Conservation (phyloP, 2,113 vertebrate species). For the Mormyrus iriodes region DNA sequence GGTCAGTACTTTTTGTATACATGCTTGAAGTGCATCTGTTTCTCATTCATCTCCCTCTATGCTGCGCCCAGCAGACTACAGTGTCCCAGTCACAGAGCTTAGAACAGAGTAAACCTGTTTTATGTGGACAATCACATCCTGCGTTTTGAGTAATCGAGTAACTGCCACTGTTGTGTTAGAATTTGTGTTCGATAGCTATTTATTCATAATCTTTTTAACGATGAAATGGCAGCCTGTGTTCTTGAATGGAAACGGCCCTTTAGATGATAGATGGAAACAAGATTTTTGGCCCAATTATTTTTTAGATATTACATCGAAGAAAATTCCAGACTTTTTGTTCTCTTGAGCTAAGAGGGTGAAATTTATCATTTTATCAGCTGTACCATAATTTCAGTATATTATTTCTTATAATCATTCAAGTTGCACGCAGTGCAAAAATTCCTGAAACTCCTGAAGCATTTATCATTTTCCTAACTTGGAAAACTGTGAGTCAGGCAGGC, state of each 20-base stretch:
- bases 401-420: background rate
- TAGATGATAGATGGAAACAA: background rate
- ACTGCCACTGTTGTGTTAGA: background rate
- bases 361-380: background rate
- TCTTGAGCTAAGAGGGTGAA: background rate
- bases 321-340: background rate
- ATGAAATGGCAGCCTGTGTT: background rate
- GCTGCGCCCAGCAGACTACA: background rate
- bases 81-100: background rate
- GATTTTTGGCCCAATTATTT: background rate
- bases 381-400: background rate
- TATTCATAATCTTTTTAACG: background rate
- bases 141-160: too few species aligned
- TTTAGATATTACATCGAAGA: background rate
- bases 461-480: conserved; percentile 13
- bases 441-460: background rate
- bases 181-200: background rate
- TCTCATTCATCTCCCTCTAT: background rate
- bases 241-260: background rate
- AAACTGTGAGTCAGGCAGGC: background rate
- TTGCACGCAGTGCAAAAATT: background rate
- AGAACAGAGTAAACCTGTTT: background rate
- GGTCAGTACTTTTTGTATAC: background rate
- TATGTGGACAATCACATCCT: background rate
- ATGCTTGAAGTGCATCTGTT: background rate